Conservation (phyloP, 2,888 invertebrate species). For the Strigamia crassipes region DNA sequence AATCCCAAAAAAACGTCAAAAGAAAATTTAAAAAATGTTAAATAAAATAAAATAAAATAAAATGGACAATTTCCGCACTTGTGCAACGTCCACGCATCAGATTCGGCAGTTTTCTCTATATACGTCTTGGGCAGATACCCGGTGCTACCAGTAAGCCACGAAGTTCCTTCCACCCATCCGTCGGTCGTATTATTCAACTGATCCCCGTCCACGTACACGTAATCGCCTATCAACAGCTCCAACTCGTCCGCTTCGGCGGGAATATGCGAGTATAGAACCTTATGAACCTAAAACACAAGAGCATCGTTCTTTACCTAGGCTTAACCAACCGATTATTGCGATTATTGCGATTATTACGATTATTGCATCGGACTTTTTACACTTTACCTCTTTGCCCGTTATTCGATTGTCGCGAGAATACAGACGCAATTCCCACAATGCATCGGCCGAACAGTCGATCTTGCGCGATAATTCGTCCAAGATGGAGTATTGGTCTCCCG, state of each 20-base stretch:
- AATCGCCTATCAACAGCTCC: constrained; percentile 82
- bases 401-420: constrained; percentile 83
- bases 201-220: constrained; percentile 78
- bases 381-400: constrained; percentile 71
- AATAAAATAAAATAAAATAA: too few species aligned
- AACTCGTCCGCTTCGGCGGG: constrained; percentile 81
- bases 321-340: too few species aligned
- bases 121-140: constrained; percentile 82
- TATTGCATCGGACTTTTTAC: too few species aligned
- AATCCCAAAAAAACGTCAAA: too few species aligned
- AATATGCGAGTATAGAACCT: constrained; percentile 76
- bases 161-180: constrained; percentile 85
- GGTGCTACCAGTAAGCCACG: constrained; percentile 78
- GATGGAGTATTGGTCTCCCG: constrained; percentile 70
- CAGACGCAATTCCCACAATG: constrained; percentile 81
- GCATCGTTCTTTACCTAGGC: too few species aligned
- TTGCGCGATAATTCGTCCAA: constrained; percentile 74
- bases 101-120: constrained; percentile 81
- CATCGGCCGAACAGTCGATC: constrained; percentile 70
- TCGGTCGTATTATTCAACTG: constrained; percentile 75
- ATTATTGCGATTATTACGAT: too few species aligned
- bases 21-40: too few species aligned
- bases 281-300: constrained; percentile 66
- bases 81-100: constrained; percentile 90
- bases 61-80: constrained; percentile 57